Evolutionary conservation across 2,888 invertebrate species (phyloP), one percentile per base, ranked within the genome.

Genomic region (Lottia gigantea): DNA sequence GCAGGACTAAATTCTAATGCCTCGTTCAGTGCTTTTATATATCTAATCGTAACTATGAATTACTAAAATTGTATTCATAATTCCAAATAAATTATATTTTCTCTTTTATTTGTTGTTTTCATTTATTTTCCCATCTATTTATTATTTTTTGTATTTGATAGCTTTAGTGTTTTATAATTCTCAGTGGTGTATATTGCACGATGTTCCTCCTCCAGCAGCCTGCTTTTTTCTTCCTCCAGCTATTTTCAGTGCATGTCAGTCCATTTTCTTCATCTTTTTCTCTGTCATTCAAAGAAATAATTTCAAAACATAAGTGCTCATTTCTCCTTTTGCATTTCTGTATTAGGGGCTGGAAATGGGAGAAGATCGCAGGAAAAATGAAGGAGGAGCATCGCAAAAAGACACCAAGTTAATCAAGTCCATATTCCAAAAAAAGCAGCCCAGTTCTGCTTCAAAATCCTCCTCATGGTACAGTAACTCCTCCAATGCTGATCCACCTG

Each of bases 251-350:
- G 40, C 40, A 40, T 40, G 40, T 40, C 40, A 40, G 40, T 40
- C 40, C 8, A 40, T 40, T 40, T 40, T 40, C 40, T 40, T 40
- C 40, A 40, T 40, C 40, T 11, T 40, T 40, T 40, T 40, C 40
- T 40, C 40, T 40, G 40, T 40, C 40, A 40, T 40, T 40, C 40
- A 40, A 8, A 11, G 40, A 40, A 40, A 40, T 40, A 40, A 40
- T 40, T 40, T 40, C 40, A 40, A 40, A 40, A 40, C 7, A 40
- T 8, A 8, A 40, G 40, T 40, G 40, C 40, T 40, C 55, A 55
- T 55, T 55, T 55, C 55, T 55, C 55, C 55, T 55, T 55, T 23
- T 55, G 23, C 55, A 55, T 23, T 55, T 55, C 23, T 55, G 55
- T 55, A 55, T 55, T 55, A 55, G 55, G 55, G 23, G 55, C 55